phyloP scores from a whole-genome alignment of 2,797 vertebrate genomes.

The Hippoglossus hippoglossus region DNA sequence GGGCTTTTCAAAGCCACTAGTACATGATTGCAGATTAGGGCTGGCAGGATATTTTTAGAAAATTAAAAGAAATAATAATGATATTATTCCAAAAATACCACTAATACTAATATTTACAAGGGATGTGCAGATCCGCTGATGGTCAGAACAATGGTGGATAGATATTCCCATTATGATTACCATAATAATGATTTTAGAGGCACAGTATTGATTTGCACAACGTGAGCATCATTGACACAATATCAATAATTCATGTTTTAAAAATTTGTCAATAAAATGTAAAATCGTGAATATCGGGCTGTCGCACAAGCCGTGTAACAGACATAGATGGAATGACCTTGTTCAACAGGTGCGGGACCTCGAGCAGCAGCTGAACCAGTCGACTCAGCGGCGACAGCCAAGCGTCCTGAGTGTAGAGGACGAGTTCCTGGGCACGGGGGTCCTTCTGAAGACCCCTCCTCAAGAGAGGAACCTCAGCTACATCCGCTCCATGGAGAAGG shows the following conservation, averaged over 20 bases:
- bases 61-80: too few relatives aligned
- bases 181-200: neutral
- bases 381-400: constrained; percentile 64
- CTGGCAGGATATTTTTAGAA: too few relatives aligned
- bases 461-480: constrained; percentile 88
- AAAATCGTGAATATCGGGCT: too few relatives aligned
- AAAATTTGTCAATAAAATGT: too few relatives aligned
- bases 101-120: neutral
- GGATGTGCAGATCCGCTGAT: neutral
- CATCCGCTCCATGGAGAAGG: constrained; percentile 89
- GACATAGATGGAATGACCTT: too few relatives aligned
- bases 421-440: constrained; percentile 60
- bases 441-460: constrained; percentile 76
- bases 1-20: neutral
- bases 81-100: neutral
- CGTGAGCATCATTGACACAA: neutral
- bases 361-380: constrained; percentile 87
- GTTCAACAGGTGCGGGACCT: constrained; percentile 89
- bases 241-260: neutral
- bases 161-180: neutral
- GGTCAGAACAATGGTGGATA: neutral
- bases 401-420: constrained; percentile 72
- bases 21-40: neutral
- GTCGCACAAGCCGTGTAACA: neutral
- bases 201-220: neutral